A percentile compares a stretch with the other conserved stretches of the same genome.
phyloP scores from a whole-genome alignment of 2,113 vertebrate species.

The Ochotona curzoniae region DNA sequence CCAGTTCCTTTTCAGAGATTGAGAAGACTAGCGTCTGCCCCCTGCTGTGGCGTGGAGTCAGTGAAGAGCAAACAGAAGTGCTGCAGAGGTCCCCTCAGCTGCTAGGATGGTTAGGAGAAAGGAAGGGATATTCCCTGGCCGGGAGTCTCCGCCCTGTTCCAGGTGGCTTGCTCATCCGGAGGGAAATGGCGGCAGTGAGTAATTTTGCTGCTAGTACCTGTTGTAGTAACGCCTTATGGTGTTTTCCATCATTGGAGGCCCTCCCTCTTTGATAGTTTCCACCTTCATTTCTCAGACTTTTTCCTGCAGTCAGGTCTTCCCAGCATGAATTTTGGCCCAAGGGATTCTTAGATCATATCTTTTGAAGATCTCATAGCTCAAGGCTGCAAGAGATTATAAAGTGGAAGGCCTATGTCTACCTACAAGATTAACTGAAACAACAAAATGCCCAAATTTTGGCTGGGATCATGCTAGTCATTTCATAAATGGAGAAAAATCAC shows the following conservation, averaged over 20 bases:
- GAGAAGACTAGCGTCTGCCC: background rate
- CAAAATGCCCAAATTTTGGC: conserved; percentile 1
- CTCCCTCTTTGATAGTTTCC: background rate
- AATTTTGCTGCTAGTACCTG: background rate
- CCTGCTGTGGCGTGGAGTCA: too few relatives aligned
- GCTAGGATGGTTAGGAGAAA: background rate
- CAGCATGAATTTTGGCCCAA: background rate
- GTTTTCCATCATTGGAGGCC: background rate
- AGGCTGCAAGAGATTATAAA: background rate
- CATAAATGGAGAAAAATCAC: conserved; percentile 3
- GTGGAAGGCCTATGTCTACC: conserved; percentile 21
- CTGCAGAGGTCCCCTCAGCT: background rate
- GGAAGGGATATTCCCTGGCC: background rate
- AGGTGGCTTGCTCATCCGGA: background rate
- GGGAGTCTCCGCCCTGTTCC: background rate
- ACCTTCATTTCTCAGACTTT: conserved; percentile 15
- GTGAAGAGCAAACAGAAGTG: background rate
- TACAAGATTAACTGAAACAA: conserved; percentile 4
- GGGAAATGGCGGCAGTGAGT: background rate
- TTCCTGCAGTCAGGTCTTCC: background rate
- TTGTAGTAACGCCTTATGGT: background rate
- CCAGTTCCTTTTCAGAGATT: background rate
- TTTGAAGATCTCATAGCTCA: background rate
- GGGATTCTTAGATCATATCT: background rate
- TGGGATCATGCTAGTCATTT: background rate